These are phyloP conservation scores for Helarctos malayanus DNA, from an alignment of 2,797 vertebrate genomes.

Conservation along the genomic window DNA sequence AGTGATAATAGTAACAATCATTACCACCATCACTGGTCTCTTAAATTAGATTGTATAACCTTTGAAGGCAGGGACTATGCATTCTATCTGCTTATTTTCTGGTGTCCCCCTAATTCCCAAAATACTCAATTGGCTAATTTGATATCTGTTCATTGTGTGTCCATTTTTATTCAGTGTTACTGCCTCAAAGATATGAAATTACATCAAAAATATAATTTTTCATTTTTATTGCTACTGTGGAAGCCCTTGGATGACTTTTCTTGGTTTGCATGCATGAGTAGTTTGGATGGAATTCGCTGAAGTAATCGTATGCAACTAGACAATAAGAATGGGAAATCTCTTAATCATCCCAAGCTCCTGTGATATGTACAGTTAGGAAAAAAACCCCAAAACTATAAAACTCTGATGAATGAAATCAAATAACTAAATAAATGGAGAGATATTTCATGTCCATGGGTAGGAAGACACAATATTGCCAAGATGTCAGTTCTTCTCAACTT, in stretches of 20 bases:
- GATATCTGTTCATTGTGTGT: slow-evolving; percentile 44
- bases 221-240: slow-evolving; percentile 48
- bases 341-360: slow-evolving; percentile 46
- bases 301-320: slow-evolving; percentile 62
- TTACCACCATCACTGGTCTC: slow-evolving; percentile 6
- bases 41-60: slow-evolving; percentile 12
- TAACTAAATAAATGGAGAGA: neutral
- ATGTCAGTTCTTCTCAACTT: neutral
- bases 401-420: neutral
- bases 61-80: neutral
- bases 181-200: slow-evolving; percentile 52
- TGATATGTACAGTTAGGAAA: neutral
- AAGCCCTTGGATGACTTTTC: slow-evolving; percentile 19
- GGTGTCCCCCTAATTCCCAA: neutral
- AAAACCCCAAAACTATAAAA: neutral
- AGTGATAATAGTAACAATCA: slow-evolving; percentile 17
- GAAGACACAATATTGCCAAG: slow-evolving; percentile 3
- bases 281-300: slow-evolving; percentile 46
- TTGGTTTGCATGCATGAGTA: slow-evolving; percentile 67
- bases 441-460: neutral
- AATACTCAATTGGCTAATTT: slow-evolving; percentile 38
- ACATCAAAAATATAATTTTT: slow-evolving; percentile 51
- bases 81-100: slow-evolving; percentile 22
- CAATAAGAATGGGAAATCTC: slow-evolving; percentile 63
- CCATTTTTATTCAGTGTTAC: neutral